These are phyloP conservation scores for Xiphorhynchus elegans DNA, from an alignment of 2,113 vertebrate genomes.

Conservation along the genomic window DNA sequence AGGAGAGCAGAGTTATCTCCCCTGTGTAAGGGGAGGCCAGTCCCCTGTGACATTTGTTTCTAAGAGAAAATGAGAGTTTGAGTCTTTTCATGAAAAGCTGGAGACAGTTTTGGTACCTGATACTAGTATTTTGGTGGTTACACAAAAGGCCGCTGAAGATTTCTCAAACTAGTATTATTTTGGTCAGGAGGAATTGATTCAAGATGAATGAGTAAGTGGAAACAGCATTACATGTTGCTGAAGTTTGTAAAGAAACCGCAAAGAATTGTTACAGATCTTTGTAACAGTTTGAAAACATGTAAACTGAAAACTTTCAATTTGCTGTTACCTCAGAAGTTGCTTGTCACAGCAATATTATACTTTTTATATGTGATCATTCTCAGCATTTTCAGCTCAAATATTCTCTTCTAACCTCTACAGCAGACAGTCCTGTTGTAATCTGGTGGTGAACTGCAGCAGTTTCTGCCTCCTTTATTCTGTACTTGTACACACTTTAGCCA, in stretches of 20 bases:
- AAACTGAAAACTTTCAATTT: neutral
- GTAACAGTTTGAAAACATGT: neutral
- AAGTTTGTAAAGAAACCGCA: neutral
- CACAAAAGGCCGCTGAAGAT: neutral
- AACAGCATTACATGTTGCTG: neutral
- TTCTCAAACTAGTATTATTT: neutral
- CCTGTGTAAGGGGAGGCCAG: neutral
- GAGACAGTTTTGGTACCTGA: neutral
- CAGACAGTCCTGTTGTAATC: neutral
- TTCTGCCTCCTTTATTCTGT: neutral
- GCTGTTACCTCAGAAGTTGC: neutral
- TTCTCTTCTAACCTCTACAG: neutral
- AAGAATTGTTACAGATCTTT: neutral
- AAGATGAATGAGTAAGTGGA: neutral
- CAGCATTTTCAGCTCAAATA: neutral
- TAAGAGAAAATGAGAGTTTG: neutral
- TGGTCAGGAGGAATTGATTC: neutral
- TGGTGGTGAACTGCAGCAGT: neutral
- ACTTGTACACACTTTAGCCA: neutral
- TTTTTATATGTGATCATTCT: neutral
- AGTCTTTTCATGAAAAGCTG: neutral
- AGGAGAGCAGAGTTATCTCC: neutral
- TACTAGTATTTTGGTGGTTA: neutral
- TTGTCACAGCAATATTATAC: neutral
- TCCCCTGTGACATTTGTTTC: neutral